phyloP scores from a whole-genome alignment of 2,113 vertebrate genomes.

The Macrotus californicus region DNA sequence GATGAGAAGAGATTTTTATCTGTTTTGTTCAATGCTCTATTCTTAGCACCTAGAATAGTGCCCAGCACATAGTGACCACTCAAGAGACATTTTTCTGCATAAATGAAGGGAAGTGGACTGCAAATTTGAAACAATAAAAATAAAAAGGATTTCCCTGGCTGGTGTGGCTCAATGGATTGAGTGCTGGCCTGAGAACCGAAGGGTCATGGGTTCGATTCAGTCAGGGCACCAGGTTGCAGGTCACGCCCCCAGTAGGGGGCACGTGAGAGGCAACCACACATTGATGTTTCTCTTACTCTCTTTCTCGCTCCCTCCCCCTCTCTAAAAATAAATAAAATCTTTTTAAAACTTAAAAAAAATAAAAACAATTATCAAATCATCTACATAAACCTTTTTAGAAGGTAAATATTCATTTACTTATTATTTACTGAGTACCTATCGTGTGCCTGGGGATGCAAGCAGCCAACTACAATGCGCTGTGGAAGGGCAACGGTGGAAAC shows the following conservation, averaged over 20 bases:
- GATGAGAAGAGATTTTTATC: not conserved
- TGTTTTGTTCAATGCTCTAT: not conserved
- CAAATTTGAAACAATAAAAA: not conserved
- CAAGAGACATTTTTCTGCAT: not conserved
- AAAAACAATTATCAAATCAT: not conserved
- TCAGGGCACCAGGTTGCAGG: no score
- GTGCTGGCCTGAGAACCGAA: no score
- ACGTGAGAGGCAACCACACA: no score
- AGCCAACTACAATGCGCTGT: not conserved
- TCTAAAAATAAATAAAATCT: no score
- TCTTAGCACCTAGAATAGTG: not conserved
- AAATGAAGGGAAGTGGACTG: not conserved
- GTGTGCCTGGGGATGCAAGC: not conserved
- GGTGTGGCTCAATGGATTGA: no score
- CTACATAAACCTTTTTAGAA: not conserved
- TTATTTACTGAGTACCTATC: not conserved
- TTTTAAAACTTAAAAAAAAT: not conserved
- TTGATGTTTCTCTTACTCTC: no score
- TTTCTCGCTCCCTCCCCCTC: no score
- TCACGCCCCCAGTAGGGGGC: no score
- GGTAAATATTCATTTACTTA: not conserved
- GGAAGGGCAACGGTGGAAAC: fast-evolving
- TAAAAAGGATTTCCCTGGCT: not conserved
- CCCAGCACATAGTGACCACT: not conserved
- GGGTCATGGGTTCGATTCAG: no score